Evolutionary conservation across 2,888 invertebrate genomes (phyloP).

Genomic region (Ormyrus thymus): DNA sequence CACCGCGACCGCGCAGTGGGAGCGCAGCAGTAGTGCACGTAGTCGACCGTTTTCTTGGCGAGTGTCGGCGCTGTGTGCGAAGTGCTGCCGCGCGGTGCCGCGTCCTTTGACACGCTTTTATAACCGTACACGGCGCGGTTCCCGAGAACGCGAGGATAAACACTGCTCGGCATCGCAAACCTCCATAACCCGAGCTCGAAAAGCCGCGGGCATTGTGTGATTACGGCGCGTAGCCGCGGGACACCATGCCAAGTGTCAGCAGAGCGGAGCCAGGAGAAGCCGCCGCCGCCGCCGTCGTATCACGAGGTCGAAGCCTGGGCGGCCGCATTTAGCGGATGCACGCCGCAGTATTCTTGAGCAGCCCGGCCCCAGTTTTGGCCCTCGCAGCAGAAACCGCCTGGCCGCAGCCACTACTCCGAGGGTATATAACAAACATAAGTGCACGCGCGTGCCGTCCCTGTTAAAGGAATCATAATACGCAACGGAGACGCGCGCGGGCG

Average conservation of each 20-base stretch:
- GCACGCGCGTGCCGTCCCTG: neutral
- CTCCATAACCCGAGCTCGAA: neutral
- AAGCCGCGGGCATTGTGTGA: slow-evolving; percentile 14
- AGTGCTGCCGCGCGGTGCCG: slow-evolving; percentile 57
- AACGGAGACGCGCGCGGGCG: neutral
- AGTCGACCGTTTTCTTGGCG: slow-evolving; percentile 12
- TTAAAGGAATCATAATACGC: neutral
- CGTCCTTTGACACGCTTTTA: slow-evolving; percentile 68
- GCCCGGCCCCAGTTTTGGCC: neutral
- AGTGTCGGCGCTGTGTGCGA: slow-evolving; percentile 11
- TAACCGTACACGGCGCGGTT: slow-evolving; percentile 26
- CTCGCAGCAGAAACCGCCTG: neutral
- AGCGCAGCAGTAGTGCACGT: slow-evolving; percentile 12
- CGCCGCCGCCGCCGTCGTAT: neutral
- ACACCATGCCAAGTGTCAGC: slow-evolving; percentile 64
- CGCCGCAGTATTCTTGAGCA: neutral
- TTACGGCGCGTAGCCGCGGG: slow-evolving; percentile 55
- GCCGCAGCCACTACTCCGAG: neutral
- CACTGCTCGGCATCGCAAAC: slow-evolving; percentile 6
- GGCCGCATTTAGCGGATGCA: slow-evolving; percentile 40
- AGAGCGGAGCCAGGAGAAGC: slow-evolving; percentile 36
- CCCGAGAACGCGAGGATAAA: slow-evolving; percentile 16
- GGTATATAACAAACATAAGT: too few relatives aligned
- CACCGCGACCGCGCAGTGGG: neutral
- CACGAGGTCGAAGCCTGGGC: neutral